Base-by-base conservation (phyloP, 1,140 invertebrate species). In the Aphaenogaster ashmeadi region DNA sequence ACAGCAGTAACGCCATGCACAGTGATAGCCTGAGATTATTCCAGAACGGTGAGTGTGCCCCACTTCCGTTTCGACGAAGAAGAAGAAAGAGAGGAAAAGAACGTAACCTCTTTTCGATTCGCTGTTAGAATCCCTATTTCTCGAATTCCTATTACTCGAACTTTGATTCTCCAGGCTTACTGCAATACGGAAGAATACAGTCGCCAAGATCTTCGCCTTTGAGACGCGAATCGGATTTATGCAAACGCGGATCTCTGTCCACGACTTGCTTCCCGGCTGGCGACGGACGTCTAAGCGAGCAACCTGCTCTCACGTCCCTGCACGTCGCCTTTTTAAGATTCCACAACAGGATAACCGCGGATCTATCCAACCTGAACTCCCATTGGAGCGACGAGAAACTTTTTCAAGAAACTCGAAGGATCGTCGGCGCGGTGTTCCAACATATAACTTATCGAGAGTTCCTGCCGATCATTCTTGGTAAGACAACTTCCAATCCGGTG, bases 361-460 rank as follows among this genome's bases (percentile, higher is more conserved):
- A 97, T 89, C 95, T 99, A 52, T 95, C 96, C 4, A 95, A 96
- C 38, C 91, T 99, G 9, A 99, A 99, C 95, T 97, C 97, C 0
- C 97, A 98, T 90, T 99, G 98, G 98, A 97, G 97, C 88, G 98
- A 99, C 92, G 98, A 99, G 92, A 97, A 97, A 92, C 94, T 98
- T 6, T 99, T 97, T 94, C 98, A 99, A 95, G 98, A 99, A 93
- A 97, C 98, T 0, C 95, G 98, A 89, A 96, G 97, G 93, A 98
- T 99, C 86, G 96, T 99, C 3, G 97, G 97, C 1, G 98, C 98
- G 8, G 96, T 98, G 91, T 95, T 98, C 7, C 98, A 99, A 94
- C 98, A 99, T 83, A 97, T 99, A 60, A 98, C 98, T 0, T 99
- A 98, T 94, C 97, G 97, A 27, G 98, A 99, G 94, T 99, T 98